Evolutionary conservation across 2,888 invertebrate species (phyloP).

Genomic region (Lochmaea capreae): DNA sequence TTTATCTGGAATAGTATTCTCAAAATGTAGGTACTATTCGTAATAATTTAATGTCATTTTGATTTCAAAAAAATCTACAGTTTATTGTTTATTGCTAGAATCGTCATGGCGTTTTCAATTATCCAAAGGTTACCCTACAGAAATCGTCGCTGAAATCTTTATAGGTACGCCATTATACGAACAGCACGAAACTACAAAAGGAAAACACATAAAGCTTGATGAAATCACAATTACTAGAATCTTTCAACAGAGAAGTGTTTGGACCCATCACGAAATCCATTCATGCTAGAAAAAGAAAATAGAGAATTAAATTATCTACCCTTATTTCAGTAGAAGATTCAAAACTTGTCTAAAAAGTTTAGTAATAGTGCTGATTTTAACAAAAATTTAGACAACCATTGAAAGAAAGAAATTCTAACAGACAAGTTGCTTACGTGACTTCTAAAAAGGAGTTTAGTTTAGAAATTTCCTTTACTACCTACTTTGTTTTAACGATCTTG

Average conservation of each 20-base stretch:
- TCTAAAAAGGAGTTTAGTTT: not conserved
- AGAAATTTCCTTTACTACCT: not conserved
- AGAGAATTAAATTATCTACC: slow-evolving; percentile 21
- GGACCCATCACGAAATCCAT: slow-evolving; percentile 15
- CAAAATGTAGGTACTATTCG: too few species aligned
- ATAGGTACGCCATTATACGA: not conserved
- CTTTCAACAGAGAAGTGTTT: slow-evolving; percentile 20
- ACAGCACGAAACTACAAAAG: slow-evolving; percentile 4
- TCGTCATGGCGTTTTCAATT: not conserved
- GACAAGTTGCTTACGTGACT: slow-evolving; percentile 16
- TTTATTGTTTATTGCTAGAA: not conserved
- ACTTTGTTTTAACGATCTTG: not conserved
- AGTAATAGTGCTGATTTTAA: slow-evolving; percentile 20
- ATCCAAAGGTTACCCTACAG: not conserved
- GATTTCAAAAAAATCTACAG: too few species aligned
- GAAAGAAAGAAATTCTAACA: slow-evolving; percentile 1
- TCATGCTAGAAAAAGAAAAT: slow-evolving; percentile 8
- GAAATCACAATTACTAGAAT: slow-evolving; percentile 18
- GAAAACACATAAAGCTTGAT: slow-evolving; percentile 19
- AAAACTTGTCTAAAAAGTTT: slow-evolving; percentile 24
- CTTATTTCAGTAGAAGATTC: not conserved
- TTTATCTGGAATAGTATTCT: too few species aligned
- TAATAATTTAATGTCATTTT: too few species aligned
- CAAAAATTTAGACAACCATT: slow-evolving; percentile 7
- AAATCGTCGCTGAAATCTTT: not conserved